Percentiles rank a stretch among this genome's conserved stretches.
Evolutionary conservation across 1,140 invertebrate species (phyloP).

Genomic region (Holcopasites calliopsidis): DNA sequence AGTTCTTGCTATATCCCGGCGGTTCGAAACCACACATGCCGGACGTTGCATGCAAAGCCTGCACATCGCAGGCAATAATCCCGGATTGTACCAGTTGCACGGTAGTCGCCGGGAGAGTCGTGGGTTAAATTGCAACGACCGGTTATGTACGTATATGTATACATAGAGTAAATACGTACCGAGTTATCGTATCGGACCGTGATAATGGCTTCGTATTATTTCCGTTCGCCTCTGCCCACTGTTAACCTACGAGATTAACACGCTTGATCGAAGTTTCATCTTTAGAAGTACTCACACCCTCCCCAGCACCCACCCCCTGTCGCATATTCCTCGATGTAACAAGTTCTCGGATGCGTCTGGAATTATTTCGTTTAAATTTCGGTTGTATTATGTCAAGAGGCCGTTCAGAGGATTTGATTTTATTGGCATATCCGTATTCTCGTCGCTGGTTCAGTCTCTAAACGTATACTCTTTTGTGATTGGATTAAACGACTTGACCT

Average conservation of each 20-base stretch:
- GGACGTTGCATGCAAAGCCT: constrained; percentile 38
- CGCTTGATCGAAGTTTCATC: neutral
- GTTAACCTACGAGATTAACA: constrained; percentile 1
- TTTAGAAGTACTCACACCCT: no score
- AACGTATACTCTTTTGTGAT: no score
- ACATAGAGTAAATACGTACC: constrained; percentile 17
- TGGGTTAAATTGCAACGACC: constrained; percentile 4
- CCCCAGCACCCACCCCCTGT: accelerated
- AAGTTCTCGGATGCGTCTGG: no score
- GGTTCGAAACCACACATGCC: constrained; percentile 44
- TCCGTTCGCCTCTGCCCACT: neutral
- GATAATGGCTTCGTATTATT: constrained; percentile 31
- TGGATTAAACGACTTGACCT: no score
- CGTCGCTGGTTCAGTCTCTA: no score
- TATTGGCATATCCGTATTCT: no score
- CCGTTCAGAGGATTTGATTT: no score
- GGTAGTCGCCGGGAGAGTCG: constrained; percentile 31
- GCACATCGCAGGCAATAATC: constrained; percentile 57
- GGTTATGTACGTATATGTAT: no score
- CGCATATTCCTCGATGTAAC: no score
- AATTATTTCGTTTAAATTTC: no score
- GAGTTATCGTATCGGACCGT: constrained; percentile 21
- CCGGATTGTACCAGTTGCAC: constrained; percentile 40
- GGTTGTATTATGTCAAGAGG: no score
- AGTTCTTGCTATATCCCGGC: constrained; percentile 37